These are phyloP conservation scores for Pocillopora meandrina DNA, from an alignment of 92 coral and sea anemone species.

Conservation along the genomic window DNA sequence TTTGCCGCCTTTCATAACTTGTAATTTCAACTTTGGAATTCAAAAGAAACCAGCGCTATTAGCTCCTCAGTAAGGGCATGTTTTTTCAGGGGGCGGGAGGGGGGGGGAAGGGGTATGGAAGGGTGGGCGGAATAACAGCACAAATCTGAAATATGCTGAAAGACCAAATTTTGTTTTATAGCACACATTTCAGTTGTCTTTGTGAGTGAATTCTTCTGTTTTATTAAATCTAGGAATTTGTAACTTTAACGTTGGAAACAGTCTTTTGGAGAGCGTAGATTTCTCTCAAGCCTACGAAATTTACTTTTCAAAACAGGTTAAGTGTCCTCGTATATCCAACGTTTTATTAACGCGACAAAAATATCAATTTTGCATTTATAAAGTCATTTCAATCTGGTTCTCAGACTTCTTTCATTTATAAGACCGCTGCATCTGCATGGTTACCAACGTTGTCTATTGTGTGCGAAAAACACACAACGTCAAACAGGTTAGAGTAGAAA, in stretches of 20 bases:
- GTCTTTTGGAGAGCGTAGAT: slow-evolving; percentile 88
- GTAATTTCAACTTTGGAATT: too few species aligned
- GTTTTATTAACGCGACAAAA: neutral
- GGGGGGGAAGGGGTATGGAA: too few species aligned
- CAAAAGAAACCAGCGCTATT: too few species aligned
- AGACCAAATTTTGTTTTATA: neutral
- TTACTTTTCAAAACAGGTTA: slow-evolving; percentile 94
- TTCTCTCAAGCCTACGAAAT: slow-evolving; percentile 96
- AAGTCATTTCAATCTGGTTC: neutral
- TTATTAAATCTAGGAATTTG: slow-evolving; percentile 69
- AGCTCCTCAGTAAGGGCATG: too few species aligned
- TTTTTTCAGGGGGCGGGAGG: too few species aligned
- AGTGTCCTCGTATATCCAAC: neutral
- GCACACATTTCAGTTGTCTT: neutral
- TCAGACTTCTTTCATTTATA: too few species aligned
- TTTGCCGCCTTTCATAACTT: too few species aligned
- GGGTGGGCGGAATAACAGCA: too few species aligned
- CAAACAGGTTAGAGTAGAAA: slow-evolving; percentile 7
- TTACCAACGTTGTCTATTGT: too few species aligned
- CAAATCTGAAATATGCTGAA: too few species aligned
- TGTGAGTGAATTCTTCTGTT: neutral
- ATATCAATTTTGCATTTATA: neutral
- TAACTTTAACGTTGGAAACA: slow-evolving; percentile 85
- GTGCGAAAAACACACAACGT: too few species aligned
- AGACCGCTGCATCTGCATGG: slow-evolving; percentile 72